A percentile compares a stretch with the other conserved stretches of the same genome.
These are phyloP conservation scores for Campylomormyrus numenius DNA, from an alignment of 2,113 vertebrate genomes.

Conservation along the genomic window DNA sequence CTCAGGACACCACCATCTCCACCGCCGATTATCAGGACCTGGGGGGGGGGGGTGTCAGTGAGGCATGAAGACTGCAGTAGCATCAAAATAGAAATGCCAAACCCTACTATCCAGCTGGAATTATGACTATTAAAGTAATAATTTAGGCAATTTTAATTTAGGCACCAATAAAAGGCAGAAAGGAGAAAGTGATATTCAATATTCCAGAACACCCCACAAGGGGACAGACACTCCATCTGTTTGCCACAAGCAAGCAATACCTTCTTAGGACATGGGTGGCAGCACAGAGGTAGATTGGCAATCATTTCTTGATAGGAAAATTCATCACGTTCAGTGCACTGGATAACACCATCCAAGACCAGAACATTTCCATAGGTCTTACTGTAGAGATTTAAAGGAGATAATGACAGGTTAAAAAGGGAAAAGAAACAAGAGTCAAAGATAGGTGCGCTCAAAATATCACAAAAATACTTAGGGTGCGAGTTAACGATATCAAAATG, in stretches of 20 bases:
- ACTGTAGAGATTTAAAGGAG: slow-evolving; percentile 51
- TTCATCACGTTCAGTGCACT: slow-evolving; percentile 93
- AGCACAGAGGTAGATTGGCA: slow-evolving; percentile 86
- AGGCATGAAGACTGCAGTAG: not conserved
- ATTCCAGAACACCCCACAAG: not conserved
- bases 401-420: not conserved
- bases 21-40: slow-evolving; percentile 94
- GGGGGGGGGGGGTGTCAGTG: not conserved
- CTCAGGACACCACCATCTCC: slow-evolving; percentile 90
- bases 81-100: not conserved
- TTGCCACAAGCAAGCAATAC: slow-evolving; percentile 47
- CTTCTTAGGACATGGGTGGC: slow-evolving; percentile 86
- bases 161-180: not conserved
- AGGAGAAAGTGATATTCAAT: not conserved
- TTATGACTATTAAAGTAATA: not conserved
- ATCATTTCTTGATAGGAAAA: slow-evolving; percentile 99
- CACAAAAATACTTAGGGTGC: too few relatives aligned
- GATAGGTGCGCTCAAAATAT: too few relatives aligned
- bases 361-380: slow-evolving; percentile 94
- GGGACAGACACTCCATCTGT: not conserved
- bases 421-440: not conserved
- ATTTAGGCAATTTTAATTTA: not conserved
- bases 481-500: too few relatives aligned
- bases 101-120: not conserved
- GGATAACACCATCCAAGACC: slow-evolving; percentile 91